Evolutionary conservation across 1,140 invertebrate genomes (phyloP).

Genomic region (Pseudomyrmex flavicornis): DNA sequence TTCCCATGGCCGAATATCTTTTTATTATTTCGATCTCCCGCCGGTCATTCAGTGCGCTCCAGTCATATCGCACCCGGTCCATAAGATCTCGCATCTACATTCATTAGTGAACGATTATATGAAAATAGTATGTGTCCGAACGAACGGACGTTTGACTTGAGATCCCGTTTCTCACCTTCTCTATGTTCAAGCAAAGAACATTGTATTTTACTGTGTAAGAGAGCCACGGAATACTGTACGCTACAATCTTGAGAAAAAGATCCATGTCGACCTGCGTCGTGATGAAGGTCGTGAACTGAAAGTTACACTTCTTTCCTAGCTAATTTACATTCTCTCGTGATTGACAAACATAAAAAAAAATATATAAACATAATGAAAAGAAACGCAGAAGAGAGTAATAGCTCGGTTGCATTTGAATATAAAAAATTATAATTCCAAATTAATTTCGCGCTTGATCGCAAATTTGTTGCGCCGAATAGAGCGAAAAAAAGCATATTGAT

Average conservation of each 20-base stretch:
- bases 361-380: too few species aligned
- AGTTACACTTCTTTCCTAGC: background rate
- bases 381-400: too few species aligned
- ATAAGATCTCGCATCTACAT: constrained; percentile 1
- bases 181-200: constrained; percentile 1
- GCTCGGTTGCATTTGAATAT: too few species aligned
- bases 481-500: background rate
- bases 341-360: too few species aligned
- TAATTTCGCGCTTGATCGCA: background rate
- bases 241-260: constrained; percentile 33
- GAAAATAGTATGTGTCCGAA: background rate
- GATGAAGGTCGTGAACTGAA: constrained; percentile 38
- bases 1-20: constrained; percentile 18
- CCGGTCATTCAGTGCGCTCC: background rate
- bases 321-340: background rate
- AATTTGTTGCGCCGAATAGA: background rate
- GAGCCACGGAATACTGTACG: constrained; percentile 2
- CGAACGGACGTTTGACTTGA: background rate
- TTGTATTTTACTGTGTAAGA: constrained; percentile 9
- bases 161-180: constrained; percentile 1
- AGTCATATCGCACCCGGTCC: constrained; percentile 19
- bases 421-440: too few species aligned
- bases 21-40: constrained; percentile 48
- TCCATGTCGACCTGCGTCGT: constrained; percentile 7
- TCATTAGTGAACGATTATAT: background rate